Evolutionary conservation across 2,888 invertebrate species (phyloP).

Genomic region (Aphrophora alni): DNA sequence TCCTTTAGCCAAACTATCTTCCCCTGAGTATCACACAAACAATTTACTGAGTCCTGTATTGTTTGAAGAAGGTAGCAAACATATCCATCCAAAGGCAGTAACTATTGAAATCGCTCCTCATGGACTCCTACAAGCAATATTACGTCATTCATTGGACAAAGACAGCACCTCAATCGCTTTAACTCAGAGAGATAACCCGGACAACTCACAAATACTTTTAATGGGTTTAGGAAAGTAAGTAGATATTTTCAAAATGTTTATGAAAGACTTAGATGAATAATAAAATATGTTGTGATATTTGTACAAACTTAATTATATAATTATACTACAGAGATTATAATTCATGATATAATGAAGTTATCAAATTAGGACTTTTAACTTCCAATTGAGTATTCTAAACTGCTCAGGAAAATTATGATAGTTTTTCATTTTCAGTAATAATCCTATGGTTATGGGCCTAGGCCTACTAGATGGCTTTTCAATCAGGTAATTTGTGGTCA

Average conservation of each 20-base stretch:
- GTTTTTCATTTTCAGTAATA: too few relatives aligned
- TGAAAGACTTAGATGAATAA: too few relatives aligned
- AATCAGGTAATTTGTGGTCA: too few relatives aligned
- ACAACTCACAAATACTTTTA: slow-evolving; percentile 58
- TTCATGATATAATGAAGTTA: too few relatives aligned
- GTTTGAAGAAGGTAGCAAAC: slow-evolving; percentile 67
- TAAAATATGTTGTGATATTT: too few relatives aligned
- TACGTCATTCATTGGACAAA: slow-evolving; percentile 65
- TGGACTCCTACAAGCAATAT: slow-evolving; percentile 69
- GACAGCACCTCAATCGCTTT: slow-evolving; percentile 65
- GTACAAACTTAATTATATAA: too few relatives aligned
- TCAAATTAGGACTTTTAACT: too few relatives aligned
- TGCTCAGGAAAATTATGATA: too few relatives aligned
- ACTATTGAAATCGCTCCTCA: slow-evolving; percentile 75
- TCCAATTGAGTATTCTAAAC: too few relatives aligned
- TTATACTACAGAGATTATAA: too few relatives aligned
- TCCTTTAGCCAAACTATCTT: slow-evolving; percentile 68
- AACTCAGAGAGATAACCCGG: slow-evolving; percentile 64
- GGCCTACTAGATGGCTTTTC: too few relatives aligned
- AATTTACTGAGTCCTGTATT: slow-evolving; percentile 72
- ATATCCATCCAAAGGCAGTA: slow-evolving; percentile 68
- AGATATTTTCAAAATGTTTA: not conserved
- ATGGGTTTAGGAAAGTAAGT: slow-evolving; percentile 59
- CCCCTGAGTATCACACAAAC: slow-evolving; percentile 89
- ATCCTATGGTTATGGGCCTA: too few relatives aligned